Conservation (phyloP, 30 jellyfish, hydroid and myxozoan species). For the Hydractinia echinata region DNA sequence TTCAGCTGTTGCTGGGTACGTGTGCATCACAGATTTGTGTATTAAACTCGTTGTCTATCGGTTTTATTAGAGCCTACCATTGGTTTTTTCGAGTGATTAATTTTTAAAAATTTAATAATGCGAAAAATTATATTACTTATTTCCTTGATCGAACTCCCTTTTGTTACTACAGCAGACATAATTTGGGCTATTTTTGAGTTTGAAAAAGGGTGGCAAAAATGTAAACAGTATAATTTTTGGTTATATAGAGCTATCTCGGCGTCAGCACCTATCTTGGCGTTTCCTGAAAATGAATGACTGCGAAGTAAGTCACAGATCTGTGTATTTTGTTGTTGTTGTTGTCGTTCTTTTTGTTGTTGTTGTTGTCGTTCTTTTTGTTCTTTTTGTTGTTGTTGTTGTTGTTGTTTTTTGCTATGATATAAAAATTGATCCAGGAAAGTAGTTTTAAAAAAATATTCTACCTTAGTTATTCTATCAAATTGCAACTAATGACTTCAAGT, state of each 20-base stretch:
- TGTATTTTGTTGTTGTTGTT: background rate
- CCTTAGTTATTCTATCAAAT: constrained; percentile 61
- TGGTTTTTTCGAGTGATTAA: too few relatives aligned
- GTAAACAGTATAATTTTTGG: background rate
- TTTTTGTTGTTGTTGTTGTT: too few relatives aligned
- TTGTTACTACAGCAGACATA: too few relatives aligned
- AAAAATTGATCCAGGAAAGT: background rate
- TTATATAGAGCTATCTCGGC: constrained; percentile 77
- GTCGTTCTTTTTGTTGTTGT: too few relatives aligned
- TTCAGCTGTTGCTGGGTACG: constrained; percentile 88
- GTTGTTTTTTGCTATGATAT: background rate
- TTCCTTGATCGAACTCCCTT: too few relatives aligned
- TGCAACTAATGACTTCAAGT: constrained; percentile 71
- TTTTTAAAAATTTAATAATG: too few relatives aligned
- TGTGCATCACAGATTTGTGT: background rate
- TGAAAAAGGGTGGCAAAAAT: background rate
- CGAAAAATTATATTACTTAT: too few relatives aligned
- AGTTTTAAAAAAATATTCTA: background rate
- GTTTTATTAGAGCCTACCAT: too few relatives aligned
- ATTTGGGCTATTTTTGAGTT: too few relatives aligned
- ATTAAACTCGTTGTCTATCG: too few relatives aligned
- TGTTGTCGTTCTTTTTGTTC: too few relatives aligned
- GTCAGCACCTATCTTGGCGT: constrained; percentile 92
- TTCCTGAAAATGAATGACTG: constrained; percentile 82
- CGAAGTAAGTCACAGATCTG: constrained; percentile 44